Percentiles rank a stretch among this genome's conserved stretches.
Evolutionary conservation across 2,113 vertebrate species (phyloP).

Genomic region (Eulacestoma nigropectus): DNA sequence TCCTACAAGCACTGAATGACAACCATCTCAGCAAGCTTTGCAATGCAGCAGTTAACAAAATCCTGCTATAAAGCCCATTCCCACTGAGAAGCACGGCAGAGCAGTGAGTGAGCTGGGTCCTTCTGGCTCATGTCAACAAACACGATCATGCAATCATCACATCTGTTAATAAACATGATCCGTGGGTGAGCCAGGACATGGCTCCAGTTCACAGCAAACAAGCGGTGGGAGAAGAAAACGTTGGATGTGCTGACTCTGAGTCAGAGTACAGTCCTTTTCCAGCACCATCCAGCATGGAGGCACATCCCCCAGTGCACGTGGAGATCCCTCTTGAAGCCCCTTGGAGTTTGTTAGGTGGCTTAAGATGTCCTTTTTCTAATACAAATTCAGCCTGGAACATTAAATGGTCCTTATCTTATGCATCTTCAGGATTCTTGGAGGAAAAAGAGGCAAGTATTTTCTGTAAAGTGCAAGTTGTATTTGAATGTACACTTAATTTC

Average conservation of each 20-base stretch:
- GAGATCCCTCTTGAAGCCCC: not conserved
- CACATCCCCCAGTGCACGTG: not conserved
- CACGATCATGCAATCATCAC: not conserved
- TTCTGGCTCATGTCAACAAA: not conserved
- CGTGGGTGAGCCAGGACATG: not conserved
- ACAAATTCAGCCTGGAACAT: not conserved
- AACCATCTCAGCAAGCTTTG: not conserved
- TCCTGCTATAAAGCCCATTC: not conserved
- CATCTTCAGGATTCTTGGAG: conserved; percentile 11
- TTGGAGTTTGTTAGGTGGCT: not conserved
- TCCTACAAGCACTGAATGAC: not conserved
- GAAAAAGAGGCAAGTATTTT: conserved; percentile 43
- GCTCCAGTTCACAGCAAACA: not conserved
- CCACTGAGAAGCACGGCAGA: not conserved
- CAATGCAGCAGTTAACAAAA: not conserved
- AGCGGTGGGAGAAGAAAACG: not conserved
- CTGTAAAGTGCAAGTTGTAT: conserved; percentile 52
- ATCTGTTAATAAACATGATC: not conserved
- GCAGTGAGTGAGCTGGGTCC: not conserved
- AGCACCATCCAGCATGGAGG: not conserved
- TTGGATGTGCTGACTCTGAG: not conserved
- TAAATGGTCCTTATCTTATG: not conserved
- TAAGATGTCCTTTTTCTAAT: not conserved
- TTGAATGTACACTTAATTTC: conserved; percentile 64
- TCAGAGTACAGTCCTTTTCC: not conserved